Base-by-base conservation (phyloP, 2,888 invertebrate genomes). In the Drosophila suboccidentalis region DNA sequence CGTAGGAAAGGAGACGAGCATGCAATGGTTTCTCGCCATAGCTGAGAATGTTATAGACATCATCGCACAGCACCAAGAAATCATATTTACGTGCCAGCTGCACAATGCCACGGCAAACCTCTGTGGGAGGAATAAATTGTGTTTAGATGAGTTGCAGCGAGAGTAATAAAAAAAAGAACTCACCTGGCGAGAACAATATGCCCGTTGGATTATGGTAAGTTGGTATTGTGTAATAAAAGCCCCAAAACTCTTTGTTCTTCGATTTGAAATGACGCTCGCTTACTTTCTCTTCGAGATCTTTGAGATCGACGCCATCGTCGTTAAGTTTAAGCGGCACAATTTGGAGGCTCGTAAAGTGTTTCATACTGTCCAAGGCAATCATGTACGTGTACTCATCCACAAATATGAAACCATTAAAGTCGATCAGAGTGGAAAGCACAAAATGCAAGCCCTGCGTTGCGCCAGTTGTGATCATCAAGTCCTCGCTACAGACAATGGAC, bases 381-480 rank as follows among this genome's bases (percentile, higher is more conserved):
- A 95, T 95, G 78, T 95, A 95, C 1, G 95, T 94, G 13, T 94
- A 94, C 88, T 95, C 94, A 82, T 95, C 95, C 10, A 95, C 94
- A 89, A 95, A 95, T 55, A 95, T 93, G 10, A 93, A 91, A 1
- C 94, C 94, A 49, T 93, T 92, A 2, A 94, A 92, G 26, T 94
- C 93, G 19, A 95, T 78, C n/a, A 95, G 79, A 0, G 93, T 94
- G n/a, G 94, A 93, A 8, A 94, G 78, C 46, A 94, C 88, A 41
- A 95, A 80, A 81, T 94, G 94, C 3, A 95, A 82, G 0, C 95
- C 95, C 71, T 94, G 94, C 0, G 94, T 93, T 3, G 95, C 95
- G 0, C 95, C 95, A 36, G 94, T 93, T 1, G 95, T 95, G 15
- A 95, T 89, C 58, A 95, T 92, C 29, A 95, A 85, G 76, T 94